phyloP scores from a whole-genome alignment of 2,113 vertebrate species.

The Cynoglossus semilaevis region DNA sequence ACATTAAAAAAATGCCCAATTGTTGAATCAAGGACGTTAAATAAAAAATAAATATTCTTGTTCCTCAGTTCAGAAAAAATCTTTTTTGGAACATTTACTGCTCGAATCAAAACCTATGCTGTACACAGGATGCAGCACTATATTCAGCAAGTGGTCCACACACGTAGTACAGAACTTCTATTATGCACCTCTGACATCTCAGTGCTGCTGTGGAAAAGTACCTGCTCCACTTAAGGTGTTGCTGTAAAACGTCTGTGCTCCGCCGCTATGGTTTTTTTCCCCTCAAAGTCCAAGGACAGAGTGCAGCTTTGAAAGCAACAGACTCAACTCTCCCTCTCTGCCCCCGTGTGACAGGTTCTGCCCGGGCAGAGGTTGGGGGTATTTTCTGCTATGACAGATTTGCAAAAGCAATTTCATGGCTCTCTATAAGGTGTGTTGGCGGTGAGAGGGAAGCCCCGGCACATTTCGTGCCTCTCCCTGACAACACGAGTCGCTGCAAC shows the following conservation, averaged over 20 bases:
- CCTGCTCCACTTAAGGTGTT: slow-evolving; percentile 47
- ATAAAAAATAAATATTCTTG: too few species aligned
- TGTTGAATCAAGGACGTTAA: too few species aligned
- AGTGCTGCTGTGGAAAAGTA: slow-evolving; percentile 37
- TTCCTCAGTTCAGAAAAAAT: too few species aligned
- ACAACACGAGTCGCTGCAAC: slow-evolving; percentile 35
- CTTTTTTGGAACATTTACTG: too few species aligned
- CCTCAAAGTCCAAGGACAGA: slow-evolving; percentile 35
- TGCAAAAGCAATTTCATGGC: neutral
- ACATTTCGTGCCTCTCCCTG: slow-evolving; percentile 46
- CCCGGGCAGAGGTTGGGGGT: slow-evolving; percentile 19
- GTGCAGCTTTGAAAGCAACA: slow-evolving; percentile 18
- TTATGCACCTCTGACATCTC: slow-evolving; percentile 23
- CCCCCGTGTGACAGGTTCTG: slow-evolving; percentile 14
- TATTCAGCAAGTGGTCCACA: slow-evolving; percentile 16
- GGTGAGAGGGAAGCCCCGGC: slow-evolving; percentile 40
- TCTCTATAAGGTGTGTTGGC: slow-evolving; percentile 4
- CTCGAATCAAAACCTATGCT: too few species aligned
- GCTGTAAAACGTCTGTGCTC: slow-evolving; percentile 19
- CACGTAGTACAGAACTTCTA: slow-evolving; percentile 38
- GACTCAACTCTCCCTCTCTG: slow-evolving; percentile 1
- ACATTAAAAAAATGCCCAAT: too few species aligned
- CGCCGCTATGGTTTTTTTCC: slow-evolving; percentile 30
- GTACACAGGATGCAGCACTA: too few species aligned
- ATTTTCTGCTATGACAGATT: slow-evolving; percentile 7